These are phyloP conservation scores for Aptenodytes forsteri DNA, from an alignment of 2,113 vertebrate species.

Conservation along the genomic window DNA sequence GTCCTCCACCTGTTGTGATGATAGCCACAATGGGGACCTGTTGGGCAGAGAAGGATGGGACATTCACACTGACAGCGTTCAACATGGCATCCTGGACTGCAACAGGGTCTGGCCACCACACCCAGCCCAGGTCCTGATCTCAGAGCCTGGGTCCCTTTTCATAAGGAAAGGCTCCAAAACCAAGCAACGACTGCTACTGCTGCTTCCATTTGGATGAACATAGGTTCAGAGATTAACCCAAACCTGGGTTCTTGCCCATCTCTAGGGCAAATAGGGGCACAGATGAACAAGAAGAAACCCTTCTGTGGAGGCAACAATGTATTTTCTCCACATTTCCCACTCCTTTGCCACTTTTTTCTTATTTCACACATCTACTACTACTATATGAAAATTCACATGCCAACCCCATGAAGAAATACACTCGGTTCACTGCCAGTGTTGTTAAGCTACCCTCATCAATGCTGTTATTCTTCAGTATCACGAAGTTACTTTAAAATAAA, in stretches of 20 bases:
- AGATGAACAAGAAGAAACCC: not conserved
- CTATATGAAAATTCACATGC: not conserved
- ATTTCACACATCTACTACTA: not conserved
- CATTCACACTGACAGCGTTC: not conserved
- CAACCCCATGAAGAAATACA: not conserved
- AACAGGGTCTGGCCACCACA: rapidly evolving
- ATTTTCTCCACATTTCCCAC: not conserved
- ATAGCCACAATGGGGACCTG: conserved; percentile 84
- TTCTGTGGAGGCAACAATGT: not conserved
- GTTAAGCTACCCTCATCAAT: not conserved
- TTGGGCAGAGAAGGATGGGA: not conserved
- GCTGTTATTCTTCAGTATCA: not conserved
- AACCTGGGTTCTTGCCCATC: not conserved
- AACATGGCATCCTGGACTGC: not conserved
- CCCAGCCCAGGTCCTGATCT: not conserved
- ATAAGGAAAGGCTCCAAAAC: not conserved
- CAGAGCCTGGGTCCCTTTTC: not conserved
- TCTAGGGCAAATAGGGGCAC: not conserved
- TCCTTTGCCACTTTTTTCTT: not conserved
- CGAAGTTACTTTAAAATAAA: not conserved
- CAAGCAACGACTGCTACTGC: not conserved
- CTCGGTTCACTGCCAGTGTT: not conserved
- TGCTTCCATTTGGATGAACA: not conserved
- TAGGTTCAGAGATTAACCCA: not conserved
- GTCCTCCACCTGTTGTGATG: conserved; percentile 85